phyloP scores from a whole-genome alignment of 2,113 vertebrate genomes.

The Pelobates fuscus region DNA sequence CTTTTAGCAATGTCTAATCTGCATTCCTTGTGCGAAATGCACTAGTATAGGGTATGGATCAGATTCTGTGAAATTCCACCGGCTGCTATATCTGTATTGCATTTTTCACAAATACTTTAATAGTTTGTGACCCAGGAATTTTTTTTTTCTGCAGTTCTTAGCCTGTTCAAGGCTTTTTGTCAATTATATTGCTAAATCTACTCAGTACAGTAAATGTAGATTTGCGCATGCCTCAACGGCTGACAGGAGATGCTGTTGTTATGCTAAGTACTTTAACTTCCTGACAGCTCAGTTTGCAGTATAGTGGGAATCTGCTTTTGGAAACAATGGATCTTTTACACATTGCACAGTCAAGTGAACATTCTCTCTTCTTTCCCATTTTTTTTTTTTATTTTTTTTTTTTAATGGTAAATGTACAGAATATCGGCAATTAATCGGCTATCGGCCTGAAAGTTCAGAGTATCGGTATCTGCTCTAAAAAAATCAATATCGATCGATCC shows the following conservation, averaged over 20 bases:
- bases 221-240: neutral
- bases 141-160: neutral
- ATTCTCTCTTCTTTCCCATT: neutral
- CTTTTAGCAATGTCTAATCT: no score
- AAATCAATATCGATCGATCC: no score
- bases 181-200: conserved; percentile 45
- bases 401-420: no score
- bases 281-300: conserved; percentile 51
- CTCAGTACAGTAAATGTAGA: conserved; percentile 43
- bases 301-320: conserved; percentile 41
- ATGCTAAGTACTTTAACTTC: conserved; percentile 37
- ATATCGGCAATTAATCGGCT: no score
- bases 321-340: conserved; percentile 36
- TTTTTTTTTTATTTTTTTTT: neutral
- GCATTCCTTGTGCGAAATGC: no score
- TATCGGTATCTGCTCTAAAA: no score
- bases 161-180: neutral
- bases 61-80: no score
- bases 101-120: neutral
- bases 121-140: neutral
- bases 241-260: conserved; percentile 13
- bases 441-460: no score
- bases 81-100: conserved; percentile 9
- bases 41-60: no score
- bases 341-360: conserved; percentile 11